Percentiles rank a stretch among this genome's conserved stretches.
Evolutionary conservation across 2,888 invertebrate genomes (phyloP).

Genomic region (Frankliniella intonsa): DNA sequence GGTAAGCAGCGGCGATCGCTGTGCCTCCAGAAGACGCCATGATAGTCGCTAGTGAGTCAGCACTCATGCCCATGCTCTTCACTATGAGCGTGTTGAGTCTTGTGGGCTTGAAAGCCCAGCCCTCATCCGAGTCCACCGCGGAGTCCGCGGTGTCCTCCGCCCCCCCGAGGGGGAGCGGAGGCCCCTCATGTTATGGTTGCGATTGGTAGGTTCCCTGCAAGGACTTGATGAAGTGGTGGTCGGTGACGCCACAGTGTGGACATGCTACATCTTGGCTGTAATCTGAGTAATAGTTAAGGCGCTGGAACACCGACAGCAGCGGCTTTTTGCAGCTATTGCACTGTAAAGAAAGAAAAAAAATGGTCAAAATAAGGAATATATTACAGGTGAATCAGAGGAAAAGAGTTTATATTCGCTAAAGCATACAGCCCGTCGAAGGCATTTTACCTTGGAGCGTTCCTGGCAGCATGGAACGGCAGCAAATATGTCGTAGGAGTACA

Average conservation of each 20-base stretch:
- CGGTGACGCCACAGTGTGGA: constrained; percentile 83
- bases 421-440: no score
- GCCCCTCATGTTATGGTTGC: constrained; percentile 80
- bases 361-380: no score
- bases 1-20: not conserved
- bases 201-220: constrained; percentile 78
- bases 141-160: not conserved
- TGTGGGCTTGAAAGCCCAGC: not conserved
- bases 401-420: not conserved
- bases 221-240: constrained; percentile 93
- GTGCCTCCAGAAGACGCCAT: not conserved
- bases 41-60: not conserved
- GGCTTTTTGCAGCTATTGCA: constrained; percentile 91
- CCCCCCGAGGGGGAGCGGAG: constrained; percentile 6
- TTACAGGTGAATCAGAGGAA: no score
- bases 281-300: constrained; percentile 88
- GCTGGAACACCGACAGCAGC: constrained; percentile 78
- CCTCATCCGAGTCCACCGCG: not conserved
- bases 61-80: not conserved
- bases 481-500: constrained; percentile 98
- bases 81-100: not conserved
- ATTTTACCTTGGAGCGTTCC: constrained; percentile 76
- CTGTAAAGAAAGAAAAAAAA: constrained; percentile 50
- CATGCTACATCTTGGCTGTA: constrained; percentile 89
- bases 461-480: constrained; percentile 95